Evolutionary conservation across 2,113 vertebrate species (phyloP).

Genomic region (Donacobius atricapilla): DNA sequence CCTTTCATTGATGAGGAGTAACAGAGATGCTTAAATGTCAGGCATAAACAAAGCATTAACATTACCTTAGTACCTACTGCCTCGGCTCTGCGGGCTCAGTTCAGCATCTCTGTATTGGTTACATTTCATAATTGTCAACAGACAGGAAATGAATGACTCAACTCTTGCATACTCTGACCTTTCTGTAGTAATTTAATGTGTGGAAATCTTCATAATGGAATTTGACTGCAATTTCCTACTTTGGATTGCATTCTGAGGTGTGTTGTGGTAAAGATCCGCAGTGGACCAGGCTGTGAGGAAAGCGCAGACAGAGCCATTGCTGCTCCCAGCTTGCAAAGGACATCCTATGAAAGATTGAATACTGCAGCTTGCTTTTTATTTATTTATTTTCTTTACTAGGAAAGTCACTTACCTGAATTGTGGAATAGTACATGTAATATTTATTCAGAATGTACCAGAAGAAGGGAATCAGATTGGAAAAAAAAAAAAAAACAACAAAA

Average conservation of each 20-base stretch:
- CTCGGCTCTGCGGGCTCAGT: background rate
- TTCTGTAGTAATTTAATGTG: background rate
- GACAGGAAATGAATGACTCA: background rate
- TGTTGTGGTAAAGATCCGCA: background rate
- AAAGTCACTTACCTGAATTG: slow-evolving; percentile 20
- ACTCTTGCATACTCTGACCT: background rate
- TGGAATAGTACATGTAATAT: slow-evolving; percentile 8
- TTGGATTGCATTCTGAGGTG: background rate
- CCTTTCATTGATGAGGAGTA: background rate
- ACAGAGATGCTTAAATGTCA: background rate
- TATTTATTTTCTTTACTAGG: background rate
- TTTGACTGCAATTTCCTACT: background rate
- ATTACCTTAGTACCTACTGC: background rate
- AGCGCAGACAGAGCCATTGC: background rate
- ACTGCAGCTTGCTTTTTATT: background rate
- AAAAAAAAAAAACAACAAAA: too few species aligned
- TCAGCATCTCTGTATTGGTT: background rate
- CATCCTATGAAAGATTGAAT: background rate
- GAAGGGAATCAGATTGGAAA: background rate
- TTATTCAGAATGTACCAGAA: background rate
- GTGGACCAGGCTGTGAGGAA: background rate
- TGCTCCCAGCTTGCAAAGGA: background rate
- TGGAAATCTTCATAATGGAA: background rate
- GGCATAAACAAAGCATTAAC: background rate
- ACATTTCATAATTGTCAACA: background rate